Conservation (phyloP, 2,797 vertebrate species). For the Mormyrus hasselquistii region DNA sequence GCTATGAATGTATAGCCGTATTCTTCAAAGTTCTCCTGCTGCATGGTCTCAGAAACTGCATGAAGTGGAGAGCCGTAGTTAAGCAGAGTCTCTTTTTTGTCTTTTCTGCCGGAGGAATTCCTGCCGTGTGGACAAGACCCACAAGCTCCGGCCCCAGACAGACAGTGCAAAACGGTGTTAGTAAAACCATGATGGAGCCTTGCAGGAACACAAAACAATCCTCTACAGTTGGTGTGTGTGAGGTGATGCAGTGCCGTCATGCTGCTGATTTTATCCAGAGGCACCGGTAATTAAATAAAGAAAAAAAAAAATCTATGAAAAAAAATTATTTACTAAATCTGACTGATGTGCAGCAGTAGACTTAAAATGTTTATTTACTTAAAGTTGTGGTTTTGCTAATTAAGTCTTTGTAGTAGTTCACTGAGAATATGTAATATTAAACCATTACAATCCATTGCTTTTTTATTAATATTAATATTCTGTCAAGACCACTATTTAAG, state of each 20-base stretch:
- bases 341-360: not conserved
- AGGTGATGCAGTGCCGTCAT: not conserved
- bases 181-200: not conserved
- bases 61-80: conserved; percentile 36
- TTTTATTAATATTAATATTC: not conserved
- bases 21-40: conserved; percentile 79
- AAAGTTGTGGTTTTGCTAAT: not conserved
- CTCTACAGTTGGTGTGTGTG: conserved; percentile 21
- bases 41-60: conserved; percentile 79
- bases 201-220: not conserved
- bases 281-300: not conserved
- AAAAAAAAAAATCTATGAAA: not conserved
- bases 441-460: not conserved
- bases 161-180: not conserved
- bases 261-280: not conserved
- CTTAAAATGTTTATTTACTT: not conserved
- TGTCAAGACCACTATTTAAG: not conserved
- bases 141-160: not conserved
- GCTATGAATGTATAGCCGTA: conserved; percentile 85
- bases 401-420: not conserved
- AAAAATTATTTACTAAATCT: not conserved
- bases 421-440: not conserved
- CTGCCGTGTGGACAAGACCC: not conserved
- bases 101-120: not conserved
- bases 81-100: not conserved